phyloP scores from a whole-genome alignment of 2,888 invertebrate genomes.

The Alsophila aescularia region DNA sequence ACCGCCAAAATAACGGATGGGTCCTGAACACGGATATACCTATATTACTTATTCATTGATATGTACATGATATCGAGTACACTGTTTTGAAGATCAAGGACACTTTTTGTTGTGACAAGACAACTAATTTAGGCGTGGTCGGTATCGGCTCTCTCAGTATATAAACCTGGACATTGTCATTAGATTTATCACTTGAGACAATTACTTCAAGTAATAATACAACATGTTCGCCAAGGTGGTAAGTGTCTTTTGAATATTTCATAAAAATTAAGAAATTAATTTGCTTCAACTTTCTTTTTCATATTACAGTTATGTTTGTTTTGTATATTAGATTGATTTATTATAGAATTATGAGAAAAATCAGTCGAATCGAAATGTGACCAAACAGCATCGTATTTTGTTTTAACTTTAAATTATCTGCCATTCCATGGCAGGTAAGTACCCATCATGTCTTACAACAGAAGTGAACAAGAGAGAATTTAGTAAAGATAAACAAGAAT shows the following conservation, averaged over 20 bases:
- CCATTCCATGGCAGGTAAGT: no score
- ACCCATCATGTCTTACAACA: no score
- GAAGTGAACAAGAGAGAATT: no score
- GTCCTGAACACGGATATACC: constrained; percentile 25
- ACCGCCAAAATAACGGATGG: constrained; percentile 12
- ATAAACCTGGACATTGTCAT: constrained; percentile 58
- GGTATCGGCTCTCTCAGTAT: constrained; percentile 54
- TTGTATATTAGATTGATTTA: no score
- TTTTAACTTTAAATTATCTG: no score
- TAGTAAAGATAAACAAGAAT: not conserved
- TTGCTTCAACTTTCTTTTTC: no score
- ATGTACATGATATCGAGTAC: constrained; percentile 54
- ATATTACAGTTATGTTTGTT: no score
- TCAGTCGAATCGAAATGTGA: no score
- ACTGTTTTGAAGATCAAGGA: constrained; percentile 79
- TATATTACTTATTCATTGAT: constrained; percentile 49
- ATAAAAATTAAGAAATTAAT: not conserved
- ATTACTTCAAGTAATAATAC: constrained; percentile 58
- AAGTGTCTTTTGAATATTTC: constrained; percentile 45
- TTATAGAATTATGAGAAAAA: no score
- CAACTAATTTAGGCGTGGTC: constrained; percentile 71
- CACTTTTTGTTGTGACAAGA: constrained; percentile 68
- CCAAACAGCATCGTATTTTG: no score
- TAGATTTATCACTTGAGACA: constrained; percentile 71
- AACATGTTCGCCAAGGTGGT: constrained; percentile 79